Evolutionary conservation across 2,888 invertebrate genomes (phyloP).

Genomic region (Drosophila algonquin): DNA sequence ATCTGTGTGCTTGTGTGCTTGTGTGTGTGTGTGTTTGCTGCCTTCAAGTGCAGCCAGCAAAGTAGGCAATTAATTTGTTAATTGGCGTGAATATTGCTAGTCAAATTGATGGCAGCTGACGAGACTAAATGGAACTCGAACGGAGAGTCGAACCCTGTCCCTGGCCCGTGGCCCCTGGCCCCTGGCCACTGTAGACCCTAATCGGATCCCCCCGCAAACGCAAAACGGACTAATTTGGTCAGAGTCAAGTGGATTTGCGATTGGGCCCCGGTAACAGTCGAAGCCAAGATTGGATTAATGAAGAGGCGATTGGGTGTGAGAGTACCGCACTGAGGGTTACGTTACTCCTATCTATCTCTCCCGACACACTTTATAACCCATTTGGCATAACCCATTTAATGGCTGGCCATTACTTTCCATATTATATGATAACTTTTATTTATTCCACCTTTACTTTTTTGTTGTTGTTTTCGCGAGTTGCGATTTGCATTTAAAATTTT

Average conservation of each 20-base stretch:
- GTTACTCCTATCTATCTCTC: neutral
- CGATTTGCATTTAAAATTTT: conserved; percentile 6
- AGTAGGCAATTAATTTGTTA: conserved; percentile 76
- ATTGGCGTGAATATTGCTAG: conserved; percentile 69
- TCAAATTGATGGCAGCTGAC: conserved; percentile 66
- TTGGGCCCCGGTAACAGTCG: neutral
- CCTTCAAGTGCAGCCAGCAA: conserved; percentile 62
- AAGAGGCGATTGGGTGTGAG: conserved; percentile 2
- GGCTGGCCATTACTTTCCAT: conserved; percentile 1
- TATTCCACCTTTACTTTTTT: neutral
- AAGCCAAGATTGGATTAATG: conserved; percentile 10
- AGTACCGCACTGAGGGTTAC: neutral
- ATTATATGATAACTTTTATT: neutral
- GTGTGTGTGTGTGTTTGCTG: conserved; percentile 22
- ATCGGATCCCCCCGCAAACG: neutral
- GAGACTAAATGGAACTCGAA: conserved; percentile 8
- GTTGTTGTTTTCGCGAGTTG: neutral
- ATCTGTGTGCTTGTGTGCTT: conserved; percentile 5
- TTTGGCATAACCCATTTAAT: conserved; percentile 3
- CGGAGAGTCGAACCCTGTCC: neutral
- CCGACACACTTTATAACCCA: neutral
- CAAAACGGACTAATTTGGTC: conserved; percentile 29
- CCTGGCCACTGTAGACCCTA: neutral
- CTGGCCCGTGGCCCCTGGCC: neutral
- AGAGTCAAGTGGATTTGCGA: conserved; percentile 20